Conservation (phyloP, 1,140 invertebrate genomes). For the Elysia chlorotica region DNA sequence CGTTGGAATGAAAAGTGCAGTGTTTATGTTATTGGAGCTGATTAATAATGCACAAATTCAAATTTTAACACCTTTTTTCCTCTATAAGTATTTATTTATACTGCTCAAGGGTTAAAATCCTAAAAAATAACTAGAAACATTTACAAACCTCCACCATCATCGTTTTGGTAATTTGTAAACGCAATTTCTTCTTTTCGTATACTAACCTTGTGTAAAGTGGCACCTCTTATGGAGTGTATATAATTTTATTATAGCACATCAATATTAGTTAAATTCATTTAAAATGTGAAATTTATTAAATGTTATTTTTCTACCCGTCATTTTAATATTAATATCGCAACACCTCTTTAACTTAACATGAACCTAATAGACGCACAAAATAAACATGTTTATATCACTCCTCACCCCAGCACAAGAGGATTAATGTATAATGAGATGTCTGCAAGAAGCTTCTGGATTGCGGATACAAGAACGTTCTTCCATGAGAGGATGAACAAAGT, state of each 20-base stretch:
- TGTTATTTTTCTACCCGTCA: too few species aligned
- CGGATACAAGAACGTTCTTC: not conserved
- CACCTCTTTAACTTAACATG: too few species aligned
- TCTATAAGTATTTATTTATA: too few species aligned
- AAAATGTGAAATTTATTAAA: not conserved
- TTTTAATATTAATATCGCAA: too few species aligned
- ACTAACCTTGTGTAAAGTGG: too few species aligned
- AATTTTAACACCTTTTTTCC: too few species aligned
- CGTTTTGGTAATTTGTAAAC: too few species aligned
- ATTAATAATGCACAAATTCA: too few species aligned
- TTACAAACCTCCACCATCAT: too few species aligned
- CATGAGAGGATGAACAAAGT: not conserved
- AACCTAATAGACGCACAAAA: not conserved
- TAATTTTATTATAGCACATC: not conserved
- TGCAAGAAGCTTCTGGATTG: not conserved
- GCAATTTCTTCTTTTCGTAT: too few species aligned
- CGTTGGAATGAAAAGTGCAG: not conserved
- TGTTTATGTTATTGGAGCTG: not conserved
- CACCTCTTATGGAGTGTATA: not conserved
- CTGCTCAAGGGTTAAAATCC: too few species aligned
- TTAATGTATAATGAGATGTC: not conserved
- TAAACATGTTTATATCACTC: not conserved
- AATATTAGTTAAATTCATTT: not conserved
- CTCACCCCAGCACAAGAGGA: not conserved
- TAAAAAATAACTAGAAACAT: too few species aligned